Base-by-base conservation (phyloP, 2,888 invertebrate species). In the Acanthopleura granulata region DNA sequence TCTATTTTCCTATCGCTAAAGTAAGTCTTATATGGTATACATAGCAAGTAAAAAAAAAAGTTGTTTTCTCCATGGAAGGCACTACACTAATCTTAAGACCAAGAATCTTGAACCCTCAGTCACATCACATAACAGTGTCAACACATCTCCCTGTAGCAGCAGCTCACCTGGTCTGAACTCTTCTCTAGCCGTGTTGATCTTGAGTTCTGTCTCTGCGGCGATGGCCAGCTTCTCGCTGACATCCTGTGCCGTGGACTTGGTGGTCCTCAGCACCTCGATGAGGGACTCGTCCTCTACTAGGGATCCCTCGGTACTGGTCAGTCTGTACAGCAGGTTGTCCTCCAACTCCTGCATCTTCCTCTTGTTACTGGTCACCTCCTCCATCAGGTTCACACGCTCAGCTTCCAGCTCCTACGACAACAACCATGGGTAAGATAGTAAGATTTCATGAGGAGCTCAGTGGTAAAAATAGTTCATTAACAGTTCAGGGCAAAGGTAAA, bases 301-400 rank as follows among this genome's bases (percentile, higher is more conserved):
- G 0, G 97, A 97, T 0, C 97, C 98, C 91, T 96, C 94, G 0
- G 97, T 96, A 1, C 97, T 97, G 72, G 97, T 97, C 74, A 98
- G 92, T n/a, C 97, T 93, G 85, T 95, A 95, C 18, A 98, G 92
- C 72, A 98, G 92, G 89, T 97, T 98, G 75, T 95, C 96, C 91
- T 98, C 98, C 18, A 98, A 91, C 88, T 97, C 96, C 90, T 98
- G 97, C 96, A 98, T 98, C 83, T 96, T 95, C 78, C 96, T 93
- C 90, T 98, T 98, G 92, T 98, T 98, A 87, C 95, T 95, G 94
- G 98, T 96, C 0, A 98, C 98, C 1, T 97, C 97, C 91, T 97
- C 97, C 88, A 98, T 95, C 15, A 98, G 92, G 14, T 95, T 95
- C 0, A 97, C 97, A 74, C 98, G 92, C 91, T 98, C 98, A 72